phyloP scores from a whole-genome alignment of 2,888 invertebrate genomes.

The Steinernema scapterisci region DNA sequence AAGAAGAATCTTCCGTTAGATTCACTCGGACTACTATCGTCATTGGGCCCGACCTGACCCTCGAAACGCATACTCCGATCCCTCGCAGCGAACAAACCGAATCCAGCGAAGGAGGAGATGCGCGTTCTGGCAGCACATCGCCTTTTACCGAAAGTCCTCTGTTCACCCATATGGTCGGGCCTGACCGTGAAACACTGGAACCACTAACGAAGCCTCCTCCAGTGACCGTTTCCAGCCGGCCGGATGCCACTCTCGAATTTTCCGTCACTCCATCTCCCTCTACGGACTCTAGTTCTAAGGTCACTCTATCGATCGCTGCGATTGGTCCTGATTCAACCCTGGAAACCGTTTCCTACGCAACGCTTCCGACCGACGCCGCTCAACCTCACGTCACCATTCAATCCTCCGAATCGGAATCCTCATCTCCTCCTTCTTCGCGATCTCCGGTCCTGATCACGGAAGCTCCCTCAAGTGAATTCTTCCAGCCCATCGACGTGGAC shows the following conservation, averaged over 20 bases:
- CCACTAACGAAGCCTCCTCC: neutral
- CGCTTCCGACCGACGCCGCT: too few relatives aligned
- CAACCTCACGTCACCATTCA: too few relatives aligned
- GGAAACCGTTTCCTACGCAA: neutral
- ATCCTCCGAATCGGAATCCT: too few relatives aligned
- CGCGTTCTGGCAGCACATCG: too few relatives aligned
- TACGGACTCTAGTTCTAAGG: neutral
- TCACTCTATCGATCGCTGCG: neutral
- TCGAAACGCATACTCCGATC: neutral
- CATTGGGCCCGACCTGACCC: neutral
- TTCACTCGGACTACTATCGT: neutral
- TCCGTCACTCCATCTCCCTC: neutral
- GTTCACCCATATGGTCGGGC: neutral
- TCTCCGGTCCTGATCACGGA: neutral
- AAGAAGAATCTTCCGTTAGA: neutral
- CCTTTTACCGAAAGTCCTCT: too few relatives aligned
- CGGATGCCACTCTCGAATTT: neutral
- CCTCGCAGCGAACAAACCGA: neutral
- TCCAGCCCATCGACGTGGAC: neutral
- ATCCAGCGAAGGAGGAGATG: neutral
- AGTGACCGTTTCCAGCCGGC: neutral
- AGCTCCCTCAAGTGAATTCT: neutral
- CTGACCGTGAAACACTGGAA: neutral
- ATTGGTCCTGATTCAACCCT: neutral
- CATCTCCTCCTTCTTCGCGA: too few relatives aligned